Conservation (phyloP, 2,888 invertebrate genomes). For the Sarcophaga variegata region DNA sequence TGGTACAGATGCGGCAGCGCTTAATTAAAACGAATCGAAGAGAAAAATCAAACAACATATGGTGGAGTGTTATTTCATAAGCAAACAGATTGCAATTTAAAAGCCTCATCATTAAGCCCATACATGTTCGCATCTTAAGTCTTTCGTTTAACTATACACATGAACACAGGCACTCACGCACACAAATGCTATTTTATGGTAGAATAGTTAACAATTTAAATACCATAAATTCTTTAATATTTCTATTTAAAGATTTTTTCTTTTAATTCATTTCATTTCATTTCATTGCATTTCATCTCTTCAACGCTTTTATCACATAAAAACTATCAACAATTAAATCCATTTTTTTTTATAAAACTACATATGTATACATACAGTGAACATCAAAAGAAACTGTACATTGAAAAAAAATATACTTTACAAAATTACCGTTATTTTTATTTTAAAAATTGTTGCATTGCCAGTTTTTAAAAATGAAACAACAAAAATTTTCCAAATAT, state of each 20-base stretch:
- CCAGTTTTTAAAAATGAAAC: no score
- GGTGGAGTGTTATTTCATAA: neutral
- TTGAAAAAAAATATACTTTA: no score
- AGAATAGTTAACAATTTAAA: conserved; percentile 67
- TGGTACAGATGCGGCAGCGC: neutral
- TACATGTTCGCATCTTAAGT: conserved; percentile 58
- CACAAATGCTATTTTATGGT: conserved; percentile 21
- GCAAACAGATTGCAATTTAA: conserved; percentile 14
- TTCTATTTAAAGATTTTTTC: conserved; percentile 61
- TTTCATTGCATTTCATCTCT: conserved; percentile 49
- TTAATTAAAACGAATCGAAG: neutral
- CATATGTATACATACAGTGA: neutral
- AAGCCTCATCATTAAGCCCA: conserved; percentile 2
- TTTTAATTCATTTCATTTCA: conserved; percentile 52
- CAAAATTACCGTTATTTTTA: no score
- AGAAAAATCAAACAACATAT: neutral
- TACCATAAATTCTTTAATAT: conserved; percentile 65
- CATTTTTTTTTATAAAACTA: neutral
- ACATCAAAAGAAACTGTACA: no score
- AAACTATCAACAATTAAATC: conserved; percentile 67
- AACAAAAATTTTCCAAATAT: no score
- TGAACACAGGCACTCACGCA: neutral
- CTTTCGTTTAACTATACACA: conserved; percentile 46
- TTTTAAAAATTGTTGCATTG: no score
- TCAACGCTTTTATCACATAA: conserved; percentile 55